These are phyloP conservation scores for Marasmarcha lunaedactyla DNA, from an alignment of 2,888 invertebrate genomes.

Conservation along the genomic window DNA sequence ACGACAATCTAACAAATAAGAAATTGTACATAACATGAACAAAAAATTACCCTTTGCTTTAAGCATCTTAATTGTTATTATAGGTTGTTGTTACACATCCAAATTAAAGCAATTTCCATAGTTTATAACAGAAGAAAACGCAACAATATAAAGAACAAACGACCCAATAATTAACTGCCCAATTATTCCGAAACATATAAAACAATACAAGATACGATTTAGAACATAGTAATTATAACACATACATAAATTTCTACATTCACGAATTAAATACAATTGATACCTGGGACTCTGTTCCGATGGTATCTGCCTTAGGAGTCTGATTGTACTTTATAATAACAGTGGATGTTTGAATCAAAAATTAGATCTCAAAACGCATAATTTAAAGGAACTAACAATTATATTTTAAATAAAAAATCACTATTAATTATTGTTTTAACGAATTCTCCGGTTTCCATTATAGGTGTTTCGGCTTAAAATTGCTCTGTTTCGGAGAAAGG, in stretches of 20 bases:
- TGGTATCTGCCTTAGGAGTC: conserved; percentile 30
- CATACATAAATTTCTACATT: conserved; percentile 54
- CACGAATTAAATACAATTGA: conserved; percentile 56
- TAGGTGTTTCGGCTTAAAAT: conserved; percentile 12
- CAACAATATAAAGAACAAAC: conserved; percentile 6
- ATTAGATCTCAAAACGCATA: conserved; percentile 38
- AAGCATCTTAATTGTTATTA: too few species aligned
- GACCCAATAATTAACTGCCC: conserved; percentile 40
- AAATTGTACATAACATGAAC: too few species aligned
- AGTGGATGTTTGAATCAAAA: conserved; percentile 40
- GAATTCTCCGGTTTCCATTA: conserved; percentile 27
- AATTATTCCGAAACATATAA: conserved; percentile 33
- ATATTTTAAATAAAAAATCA: conserved; percentile 45
- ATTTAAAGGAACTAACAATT: conserved; percentile 45
- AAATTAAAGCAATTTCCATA: too few species aligned
- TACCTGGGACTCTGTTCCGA: conserved; percentile 33
- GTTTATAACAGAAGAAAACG: too few species aligned
- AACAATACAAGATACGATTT: conserved; percentile 30
- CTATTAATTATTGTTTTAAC: conserved; percentile 45
- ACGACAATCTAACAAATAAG: too few species aligned
- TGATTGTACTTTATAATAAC: conserved; percentile 41
- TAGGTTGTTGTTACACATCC: too few species aligned
- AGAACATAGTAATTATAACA: conserved; percentile 46
- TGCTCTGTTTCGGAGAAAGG: conserved; percentile 10
- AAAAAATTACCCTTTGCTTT: too few species aligned